A percentile compares a stretch with the other conserved stretches of the same genome.
Evolutionary conservation across 2,888 invertebrate species (phyloP).

Genomic region (Drepanosiphum platanoidis): DNA sequence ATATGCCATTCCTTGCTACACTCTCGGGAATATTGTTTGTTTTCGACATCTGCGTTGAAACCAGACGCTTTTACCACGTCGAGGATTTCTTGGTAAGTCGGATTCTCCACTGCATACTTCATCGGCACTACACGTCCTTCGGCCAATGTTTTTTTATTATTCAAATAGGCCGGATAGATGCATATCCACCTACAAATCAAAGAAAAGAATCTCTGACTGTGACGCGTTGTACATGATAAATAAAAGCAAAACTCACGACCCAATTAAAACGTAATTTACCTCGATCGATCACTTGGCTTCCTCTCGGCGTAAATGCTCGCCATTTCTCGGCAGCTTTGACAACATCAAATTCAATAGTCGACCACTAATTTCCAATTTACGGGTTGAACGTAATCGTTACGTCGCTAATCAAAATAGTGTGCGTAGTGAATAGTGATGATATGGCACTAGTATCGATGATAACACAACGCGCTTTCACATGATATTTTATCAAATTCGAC

Average conservation of each 20-base stretch:
- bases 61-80: slow-evolving; percentile 89
- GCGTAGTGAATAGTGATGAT: background rate
- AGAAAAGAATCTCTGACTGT: background rate
- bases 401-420: background rate
- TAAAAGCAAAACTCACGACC: too few relatives aligned
- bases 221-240: too few relatives aligned
- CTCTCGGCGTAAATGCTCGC: slow-evolving; percentile 49
- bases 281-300: slow-evolving; percentile 62
- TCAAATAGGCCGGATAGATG: slow-evolving; percentile 95
- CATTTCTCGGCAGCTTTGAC: background rate
- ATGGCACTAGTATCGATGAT: slow-evolving; percentile 5
- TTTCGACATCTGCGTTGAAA: slow-evolving; percentile 87
- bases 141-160: slow-evolving; percentile 89
- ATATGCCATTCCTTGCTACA: slow-evolving; percentile 86
- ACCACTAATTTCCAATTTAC: background rate
- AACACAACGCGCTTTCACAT: background rate
- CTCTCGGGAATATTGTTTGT: slow-evolving; percentile 91
- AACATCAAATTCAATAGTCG: slow-evolving; percentile 22
- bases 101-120: slow-evolving; percentile 90
- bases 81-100: slow-evolving; percentile 92
- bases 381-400: background rate
- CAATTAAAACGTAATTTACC: slow-evolving; percentile 33
- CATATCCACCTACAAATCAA: slow-evolving; percentile 88
- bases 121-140: slow-evolving; percentile 89
- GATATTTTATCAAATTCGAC: background rate